Conservation (phyloP, 2,888 invertebrate genomes). For the Hypolimnas misippus region DNA sequence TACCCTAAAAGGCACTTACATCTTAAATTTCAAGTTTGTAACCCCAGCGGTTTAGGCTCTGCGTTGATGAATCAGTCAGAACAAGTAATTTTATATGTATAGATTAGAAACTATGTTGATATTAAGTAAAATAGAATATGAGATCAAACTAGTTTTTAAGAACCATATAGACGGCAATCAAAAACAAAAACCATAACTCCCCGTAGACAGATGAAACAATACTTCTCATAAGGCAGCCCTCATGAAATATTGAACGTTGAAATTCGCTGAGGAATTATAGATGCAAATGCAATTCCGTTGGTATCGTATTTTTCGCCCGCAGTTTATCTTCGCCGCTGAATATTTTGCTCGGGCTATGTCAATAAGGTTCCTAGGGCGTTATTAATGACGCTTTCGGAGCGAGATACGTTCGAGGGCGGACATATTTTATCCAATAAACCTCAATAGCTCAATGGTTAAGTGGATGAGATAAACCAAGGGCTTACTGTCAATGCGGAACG, state of each 20-base stretch:
- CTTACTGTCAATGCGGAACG: not conserved
- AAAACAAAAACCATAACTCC: not conserved
- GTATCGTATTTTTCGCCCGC: slow-evolving; percentile 30
- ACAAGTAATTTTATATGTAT: no score
- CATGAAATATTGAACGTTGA: slow-evolving; percentile 28
- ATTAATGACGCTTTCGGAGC: slow-evolving; percentile 30
- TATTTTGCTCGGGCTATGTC: slow-evolving; percentile 36
- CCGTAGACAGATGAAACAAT: not conserved
- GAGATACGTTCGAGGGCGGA: slow-evolving; percentile 12
- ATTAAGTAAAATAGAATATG: no score
- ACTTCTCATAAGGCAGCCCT: slow-evolving; percentile 16
- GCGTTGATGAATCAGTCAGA: no score
- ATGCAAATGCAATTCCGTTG: slow-evolving; percentile 41
- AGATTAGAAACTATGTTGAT: no score
- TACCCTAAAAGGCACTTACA: no score
- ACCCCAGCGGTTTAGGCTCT: no score
- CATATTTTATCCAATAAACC: slow-evolving; percentile 10
- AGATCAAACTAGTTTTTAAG: no score
- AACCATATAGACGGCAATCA: not conserved
- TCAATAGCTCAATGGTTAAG: slow-evolving; percentile 6
- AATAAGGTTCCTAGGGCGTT: slow-evolving; percentile 31
- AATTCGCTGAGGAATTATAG: slow-evolving; percentile 31
- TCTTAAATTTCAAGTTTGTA: no score
- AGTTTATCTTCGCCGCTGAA: slow-evolving; percentile 39
- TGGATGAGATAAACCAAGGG: slow-evolving; percentile 4